Conservation (phyloP, 1,140 invertebrate genomes). For the Tetramorium alpestre region DNA sequence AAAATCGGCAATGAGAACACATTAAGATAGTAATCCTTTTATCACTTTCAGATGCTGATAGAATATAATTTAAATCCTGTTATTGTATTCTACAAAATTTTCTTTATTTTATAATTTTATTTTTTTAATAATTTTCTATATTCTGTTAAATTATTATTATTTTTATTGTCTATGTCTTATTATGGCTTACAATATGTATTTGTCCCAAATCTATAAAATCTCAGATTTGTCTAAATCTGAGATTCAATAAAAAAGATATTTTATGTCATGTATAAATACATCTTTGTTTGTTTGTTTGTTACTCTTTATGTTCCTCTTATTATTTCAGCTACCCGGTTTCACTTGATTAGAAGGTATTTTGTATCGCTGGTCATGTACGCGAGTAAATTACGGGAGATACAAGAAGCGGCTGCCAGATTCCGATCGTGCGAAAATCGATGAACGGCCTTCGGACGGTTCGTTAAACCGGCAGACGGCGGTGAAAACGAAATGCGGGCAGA, state of each 20-base stretch:
- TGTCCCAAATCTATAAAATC: neutral
- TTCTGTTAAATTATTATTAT: neutral
- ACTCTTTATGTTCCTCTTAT: neutral
- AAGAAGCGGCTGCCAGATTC: constrained; percentile 21
- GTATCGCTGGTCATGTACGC: constrained; percentile 18
- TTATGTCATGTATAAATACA: neutral
- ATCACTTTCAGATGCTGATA: neutral
- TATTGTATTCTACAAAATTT: neutral
- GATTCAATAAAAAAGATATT: neutral
- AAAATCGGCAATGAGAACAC: neutral
- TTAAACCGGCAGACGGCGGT: constrained; percentile 63
- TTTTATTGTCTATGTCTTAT: neutral
- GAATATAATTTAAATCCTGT: neutral
- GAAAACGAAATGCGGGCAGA: constrained; percentile 61
- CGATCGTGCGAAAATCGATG: constrained; percentile 71
- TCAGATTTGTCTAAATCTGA: neutral
- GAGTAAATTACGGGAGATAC: constrained; percentile 39
- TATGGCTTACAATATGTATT: neutral
- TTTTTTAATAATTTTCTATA: neutral
- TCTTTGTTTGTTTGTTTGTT: neutral
- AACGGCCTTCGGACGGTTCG: constrained; percentile 68
- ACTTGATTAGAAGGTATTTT: neutral
- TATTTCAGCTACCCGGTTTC: neutral
- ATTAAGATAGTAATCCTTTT: neutral
- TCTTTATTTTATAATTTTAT: neutral